Conservation (phyloP, 1,140 invertebrate genomes). For the Drosophila pseudoobscura region DNA sequence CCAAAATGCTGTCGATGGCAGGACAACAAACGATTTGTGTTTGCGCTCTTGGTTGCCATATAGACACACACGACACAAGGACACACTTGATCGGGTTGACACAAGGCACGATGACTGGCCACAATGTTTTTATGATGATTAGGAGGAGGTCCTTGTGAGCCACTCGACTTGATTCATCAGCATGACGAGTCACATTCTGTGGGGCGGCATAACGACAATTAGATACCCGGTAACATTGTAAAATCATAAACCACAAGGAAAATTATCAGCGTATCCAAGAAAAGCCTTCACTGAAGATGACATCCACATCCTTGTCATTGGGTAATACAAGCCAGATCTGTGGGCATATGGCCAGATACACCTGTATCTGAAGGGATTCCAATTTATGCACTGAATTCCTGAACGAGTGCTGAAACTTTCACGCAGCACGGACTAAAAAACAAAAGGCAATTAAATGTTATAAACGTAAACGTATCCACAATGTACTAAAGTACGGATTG, state of each 20-base stretch:
- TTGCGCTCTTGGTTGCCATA: conserved; percentile 1
- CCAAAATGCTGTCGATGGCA: conserved; percentile 3
- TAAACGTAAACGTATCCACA: conserved; percentile 10
- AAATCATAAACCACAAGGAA: too few species aligned
- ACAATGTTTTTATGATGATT: conserved; percentile 46
- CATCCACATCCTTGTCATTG: too few species aligned
- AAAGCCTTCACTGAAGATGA: too few species aligned
- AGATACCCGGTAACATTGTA: conserved; percentile 4
- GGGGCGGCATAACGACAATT: neutral
- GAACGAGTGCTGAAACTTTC: too few species aligned
- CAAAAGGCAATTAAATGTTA: conserved; percentile 39
- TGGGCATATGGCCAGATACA: too few species aligned
- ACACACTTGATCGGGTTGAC: conserved; percentile 48
- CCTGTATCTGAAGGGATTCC: too few species aligned
- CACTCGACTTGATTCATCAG: conserved; percentile 40
- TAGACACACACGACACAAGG: conserved; percentile 13
- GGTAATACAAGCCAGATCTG: too few species aligned
- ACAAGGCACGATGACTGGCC: conserved; percentile 48
- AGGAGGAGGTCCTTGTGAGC: conserved; percentile 30
- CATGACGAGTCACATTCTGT: conserved; percentile 29
- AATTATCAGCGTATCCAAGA: too few species aligned
- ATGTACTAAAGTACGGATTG: conserved; percentile 32
- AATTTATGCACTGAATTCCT: too few species aligned
- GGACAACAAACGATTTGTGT: conserved; percentile 15
- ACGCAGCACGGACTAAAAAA: conserved; percentile 18